Evolutionary conservation across 2,113 vertebrate genomes (phyloP).

Genomic region (Piaya cayana): DNA sequence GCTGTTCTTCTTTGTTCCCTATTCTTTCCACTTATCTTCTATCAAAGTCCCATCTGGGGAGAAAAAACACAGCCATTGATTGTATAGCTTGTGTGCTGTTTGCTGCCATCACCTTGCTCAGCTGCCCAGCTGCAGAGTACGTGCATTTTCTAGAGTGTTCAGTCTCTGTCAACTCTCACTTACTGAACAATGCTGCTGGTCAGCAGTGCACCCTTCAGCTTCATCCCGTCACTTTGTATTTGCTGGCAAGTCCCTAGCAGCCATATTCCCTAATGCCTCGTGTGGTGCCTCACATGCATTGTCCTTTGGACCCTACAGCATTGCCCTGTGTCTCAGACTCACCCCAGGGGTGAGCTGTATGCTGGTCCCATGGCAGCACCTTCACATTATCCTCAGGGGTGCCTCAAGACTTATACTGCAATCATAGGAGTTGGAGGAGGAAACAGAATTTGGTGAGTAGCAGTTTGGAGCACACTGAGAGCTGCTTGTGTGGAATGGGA

Average conservation of each 20-base stretch:
- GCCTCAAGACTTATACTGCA: neutral
- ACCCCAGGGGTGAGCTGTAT: neutral
- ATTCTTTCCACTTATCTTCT: neutral
- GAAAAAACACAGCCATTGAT: neutral
- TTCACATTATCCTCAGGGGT: neutral
- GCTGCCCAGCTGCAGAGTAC: neutral
- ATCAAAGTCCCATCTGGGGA: neutral
- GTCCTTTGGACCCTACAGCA: neutral
- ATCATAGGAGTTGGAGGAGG: neutral
- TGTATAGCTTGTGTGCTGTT: neutral
- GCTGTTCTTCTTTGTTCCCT: neutral
- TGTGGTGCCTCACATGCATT: neutral
- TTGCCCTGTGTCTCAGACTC: neutral
- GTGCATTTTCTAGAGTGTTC: neutral
- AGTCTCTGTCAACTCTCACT: neutral
- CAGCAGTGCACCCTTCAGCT: neutral
- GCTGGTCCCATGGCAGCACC: neutral
- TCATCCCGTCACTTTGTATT: neutral
- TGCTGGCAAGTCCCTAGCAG: neutral
- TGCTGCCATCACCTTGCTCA: neutral
- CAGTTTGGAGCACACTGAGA: neutral
- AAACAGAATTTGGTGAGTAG: neutral
- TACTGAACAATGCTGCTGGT: neutral
- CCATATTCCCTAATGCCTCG: accelerated
- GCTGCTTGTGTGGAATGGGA: neutral